These are phyloP conservation scores for Ochotona princeps DNA, from an alignment of 2,113 vertebrate genomes.

Conservation along the genomic window DNA sequence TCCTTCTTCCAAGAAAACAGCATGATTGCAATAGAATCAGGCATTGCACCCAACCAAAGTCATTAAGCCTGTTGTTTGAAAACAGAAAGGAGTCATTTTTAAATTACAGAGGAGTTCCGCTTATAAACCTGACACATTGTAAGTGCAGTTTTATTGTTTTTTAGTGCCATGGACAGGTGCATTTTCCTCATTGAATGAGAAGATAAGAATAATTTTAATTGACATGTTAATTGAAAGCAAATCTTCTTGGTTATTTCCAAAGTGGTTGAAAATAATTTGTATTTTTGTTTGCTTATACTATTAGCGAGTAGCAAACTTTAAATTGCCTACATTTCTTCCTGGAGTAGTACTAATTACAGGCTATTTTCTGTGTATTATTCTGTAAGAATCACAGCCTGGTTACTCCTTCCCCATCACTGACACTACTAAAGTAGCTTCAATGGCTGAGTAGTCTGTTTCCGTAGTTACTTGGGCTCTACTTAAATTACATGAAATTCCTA, in stretches of 20 bases:
- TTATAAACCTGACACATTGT: background rate
- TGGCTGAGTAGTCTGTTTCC: constrained; percentile 50
- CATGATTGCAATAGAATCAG: background rate
- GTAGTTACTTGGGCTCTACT: constrained; percentile 39
- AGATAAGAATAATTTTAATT: constrained; percentile 70
- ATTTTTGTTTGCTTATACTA: constrained; percentile 67
- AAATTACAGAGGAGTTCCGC: background rate
- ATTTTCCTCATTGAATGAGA: constrained; percentile 57
- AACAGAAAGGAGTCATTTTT: background rate
- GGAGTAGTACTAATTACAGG: constrained; percentile 36
- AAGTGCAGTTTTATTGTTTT: constrained; percentile 24
- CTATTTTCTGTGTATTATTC: constrained; percentile 45
- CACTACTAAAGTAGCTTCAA: background rate
- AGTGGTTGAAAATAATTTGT: constrained; percentile 64
- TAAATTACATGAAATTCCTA: constrained; percentile 39
- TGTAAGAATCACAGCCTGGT: constrained; percentile 35
- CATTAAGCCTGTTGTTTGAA: background rate
- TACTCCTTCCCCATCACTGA: background rate
- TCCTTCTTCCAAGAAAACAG: background rate
- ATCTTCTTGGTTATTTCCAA: constrained; percentile 55
- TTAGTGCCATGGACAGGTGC: constrained; percentile 36
- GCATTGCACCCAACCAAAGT: background rate
- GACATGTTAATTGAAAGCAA: constrained; percentile 62
- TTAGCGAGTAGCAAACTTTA: constrained; percentile 58
- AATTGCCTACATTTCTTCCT: constrained; percentile 58